Conservation (phyloP, 2,888 invertebrate genomes). For the Mimachlamys varia region DNA sequence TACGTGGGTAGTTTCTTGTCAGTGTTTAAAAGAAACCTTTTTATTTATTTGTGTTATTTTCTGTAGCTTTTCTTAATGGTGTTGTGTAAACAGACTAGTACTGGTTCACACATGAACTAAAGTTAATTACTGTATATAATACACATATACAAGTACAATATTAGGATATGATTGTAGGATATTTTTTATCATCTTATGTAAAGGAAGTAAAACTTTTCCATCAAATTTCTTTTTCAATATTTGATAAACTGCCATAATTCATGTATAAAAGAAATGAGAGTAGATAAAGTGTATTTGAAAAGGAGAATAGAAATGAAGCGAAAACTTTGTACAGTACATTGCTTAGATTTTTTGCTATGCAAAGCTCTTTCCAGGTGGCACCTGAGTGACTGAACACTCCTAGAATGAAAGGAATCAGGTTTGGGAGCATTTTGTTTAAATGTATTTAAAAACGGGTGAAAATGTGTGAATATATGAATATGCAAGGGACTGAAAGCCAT, state of each 20-base stretch:
- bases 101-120: too few relatives aligned
- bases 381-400: background rate
- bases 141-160: background rate
- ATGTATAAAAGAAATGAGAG: background rate
- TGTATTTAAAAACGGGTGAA: slow-evolving; percentile 12
- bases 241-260: background rate
- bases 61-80: too few relatives aligned
- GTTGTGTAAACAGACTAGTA: too few relatives aligned
- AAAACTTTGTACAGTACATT: background rate
- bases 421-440: background rate
- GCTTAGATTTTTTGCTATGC: background rate
- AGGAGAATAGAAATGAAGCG: background rate
- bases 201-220: background rate
- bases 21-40: too few relatives aligned
- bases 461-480: background rate
- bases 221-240: background rate
- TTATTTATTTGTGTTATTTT: too few relatives aligned
- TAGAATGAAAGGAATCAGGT: background rate
- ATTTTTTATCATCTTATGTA: background rate
- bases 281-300: background rate
- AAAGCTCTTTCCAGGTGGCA: background rate
- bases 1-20: too few relatives aligned
- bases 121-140: background rate
- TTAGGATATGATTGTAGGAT: background rate
- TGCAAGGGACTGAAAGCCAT: background rate